Percentiles rank a stretch among this genome's conserved stretches.
Conservation (phyloP, 2,113 vertebrate species). For the Anolis carolinensis region DNA sequence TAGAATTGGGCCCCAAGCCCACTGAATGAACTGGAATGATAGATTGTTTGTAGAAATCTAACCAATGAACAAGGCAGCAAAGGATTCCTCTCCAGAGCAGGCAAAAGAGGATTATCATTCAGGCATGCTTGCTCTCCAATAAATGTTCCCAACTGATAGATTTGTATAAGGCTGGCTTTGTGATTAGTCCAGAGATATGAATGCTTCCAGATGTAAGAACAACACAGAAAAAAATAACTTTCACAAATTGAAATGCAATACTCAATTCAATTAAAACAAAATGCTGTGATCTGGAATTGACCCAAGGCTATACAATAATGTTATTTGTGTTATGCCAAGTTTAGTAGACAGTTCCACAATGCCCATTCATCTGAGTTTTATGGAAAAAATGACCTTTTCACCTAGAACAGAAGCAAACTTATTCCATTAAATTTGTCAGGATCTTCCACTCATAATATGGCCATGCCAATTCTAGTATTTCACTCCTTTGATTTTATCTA, state of each 20-base stretch:
- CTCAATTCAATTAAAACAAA: constrained; percentile 73
- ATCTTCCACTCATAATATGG: constrained; percentile 31
- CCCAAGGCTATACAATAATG: constrained; percentile 64
- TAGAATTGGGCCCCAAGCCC: constrained; percentile 49
- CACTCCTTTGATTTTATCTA: constrained; percentile 49
- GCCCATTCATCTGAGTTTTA: constrained; percentile 63
- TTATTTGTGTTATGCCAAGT: constrained; percentile 65
- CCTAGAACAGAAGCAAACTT: constrained; percentile 65
- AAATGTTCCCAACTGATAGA: constrained; percentile 51
- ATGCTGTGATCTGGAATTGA: constrained; percentile 66
- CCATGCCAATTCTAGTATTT: constrained; percentile 60
- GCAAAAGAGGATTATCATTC: constrained; percentile 65
- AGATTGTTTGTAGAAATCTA: constrained; percentile 50
- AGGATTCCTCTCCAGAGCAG: constrained; percentile 62
- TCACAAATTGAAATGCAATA: constrained; percentile 71
- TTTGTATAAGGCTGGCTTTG: constrained; percentile 49
- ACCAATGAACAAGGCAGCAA: constrained; percentile 63
- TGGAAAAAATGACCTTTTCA: constrained; percentile 71
- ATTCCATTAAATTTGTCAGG: constrained; percentile 69
- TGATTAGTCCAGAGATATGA: constrained; percentile 57
- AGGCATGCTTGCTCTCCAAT: constrained; percentile 44
- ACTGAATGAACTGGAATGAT: constrained; percentile 56
- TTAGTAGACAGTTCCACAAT: constrained; percentile 67
- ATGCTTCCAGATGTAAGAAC: constrained; percentile 56
- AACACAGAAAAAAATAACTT: constrained; percentile 55